Conservation (phyloP, 1,140 invertebrate species). For the Macrostomum lignano region DNA sequence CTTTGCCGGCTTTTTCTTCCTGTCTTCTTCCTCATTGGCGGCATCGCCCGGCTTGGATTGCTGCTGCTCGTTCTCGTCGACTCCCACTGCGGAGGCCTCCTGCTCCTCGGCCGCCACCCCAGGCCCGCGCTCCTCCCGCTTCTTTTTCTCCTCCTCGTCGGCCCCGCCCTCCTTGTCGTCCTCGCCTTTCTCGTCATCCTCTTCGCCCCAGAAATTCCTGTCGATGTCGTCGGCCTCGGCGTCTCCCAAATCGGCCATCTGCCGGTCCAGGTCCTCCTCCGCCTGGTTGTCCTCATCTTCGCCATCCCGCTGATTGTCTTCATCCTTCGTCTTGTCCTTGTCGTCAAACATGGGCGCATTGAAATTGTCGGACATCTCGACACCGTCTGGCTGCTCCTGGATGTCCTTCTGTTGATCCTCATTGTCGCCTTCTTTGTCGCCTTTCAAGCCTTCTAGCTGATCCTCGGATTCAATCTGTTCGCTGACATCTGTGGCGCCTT, state of each 20-base stretch:
- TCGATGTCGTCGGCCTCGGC: slow-evolving; percentile 40
- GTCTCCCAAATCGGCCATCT: slow-evolving; percentile 71
- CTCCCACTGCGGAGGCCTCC: slow-evolving; percentile 41
- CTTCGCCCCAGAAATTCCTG: slow-evolving; percentile 44
- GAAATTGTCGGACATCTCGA: slow-evolving; percentile 20
- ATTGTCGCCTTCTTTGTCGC: slow-evolving; percentile 37
- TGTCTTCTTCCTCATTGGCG: slow-evolving; percentile 36
- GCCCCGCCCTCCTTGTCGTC: slow-evolving; percentile 35
- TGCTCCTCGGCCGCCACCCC: slow-evolving; percentile 82
- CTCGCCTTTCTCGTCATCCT: slow-evolving; percentile 34
- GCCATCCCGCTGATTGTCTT: slow-evolving; percentile 34
- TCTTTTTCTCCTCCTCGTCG: slow-evolving; percentile 21
- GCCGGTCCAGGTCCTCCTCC: slow-evolving; percentile 43
- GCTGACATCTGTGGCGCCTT: slow-evolving; percentile 67
- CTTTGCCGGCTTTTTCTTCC: slow-evolving; percentile 33
- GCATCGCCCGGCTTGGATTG: slow-evolving; percentile 54
- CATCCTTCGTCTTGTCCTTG: slow-evolving; percentile 10
- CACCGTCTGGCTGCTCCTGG: slow-evolving; percentile 3
- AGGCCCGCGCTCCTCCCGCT: slow-evolving; percentile 13
- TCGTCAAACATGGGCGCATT: slow-evolving; percentile 14
- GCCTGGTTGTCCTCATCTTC: slow-evolving; percentile 35
- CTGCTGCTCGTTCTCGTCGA: slow-evolving; percentile 18
- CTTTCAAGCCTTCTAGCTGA: slow-evolving; percentile 27
- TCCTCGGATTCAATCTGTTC: slow-evolving; percentile 32
- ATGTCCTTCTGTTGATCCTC: slow-evolving; percentile 2